Evolutionary conservation across 2,113 vertebrate species (phyloP).

Genomic region (Amia ocellicauda): DNA sequence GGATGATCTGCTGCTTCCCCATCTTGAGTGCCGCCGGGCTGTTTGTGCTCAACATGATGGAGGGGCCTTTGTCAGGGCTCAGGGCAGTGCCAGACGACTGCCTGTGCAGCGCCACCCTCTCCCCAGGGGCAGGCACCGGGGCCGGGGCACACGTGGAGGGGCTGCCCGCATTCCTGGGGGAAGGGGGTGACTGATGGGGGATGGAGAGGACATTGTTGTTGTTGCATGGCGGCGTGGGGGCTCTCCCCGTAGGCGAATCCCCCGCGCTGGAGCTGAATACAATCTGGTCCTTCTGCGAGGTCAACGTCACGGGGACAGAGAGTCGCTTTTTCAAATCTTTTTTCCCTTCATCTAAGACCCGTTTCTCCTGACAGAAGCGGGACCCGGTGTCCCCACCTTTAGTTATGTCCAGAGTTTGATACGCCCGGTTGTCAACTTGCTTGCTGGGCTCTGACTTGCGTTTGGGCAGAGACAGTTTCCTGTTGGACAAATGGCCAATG

Average conservation of each 20-base stretch:
- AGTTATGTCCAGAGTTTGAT: conserved; percentile 17
- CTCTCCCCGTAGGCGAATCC: not conserved
- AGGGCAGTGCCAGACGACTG: conserved; percentile 25
- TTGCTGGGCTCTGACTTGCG: conserved; percentile 49
- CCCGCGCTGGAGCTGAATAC: conserved; percentile 31
- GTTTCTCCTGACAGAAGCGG: conserved; percentile 33
- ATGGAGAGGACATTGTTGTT: conserved; percentile 36
- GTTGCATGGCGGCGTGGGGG: conserved; percentile 40
- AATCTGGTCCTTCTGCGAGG: conserved; percentile 51
- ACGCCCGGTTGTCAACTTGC: conserved; percentile 46
- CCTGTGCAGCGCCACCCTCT: conserved; percentile 30
- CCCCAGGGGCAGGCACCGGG: conserved; percentile 45
- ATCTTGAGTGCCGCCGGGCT: conserved; percentile 77
- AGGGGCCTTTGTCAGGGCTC: conserved; percentile 37
- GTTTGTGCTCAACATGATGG: conserved; percentile 78
- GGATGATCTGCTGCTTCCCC: conserved; percentile 89
- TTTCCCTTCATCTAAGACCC: conserved; percentile 10
- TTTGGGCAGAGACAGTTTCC: conserved; percentile 50
- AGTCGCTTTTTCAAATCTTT: conserved; percentile 30
- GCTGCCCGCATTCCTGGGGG: conserved; percentile 39
- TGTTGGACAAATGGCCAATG: conserved; percentile 53
- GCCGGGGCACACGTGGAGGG: conserved; percentile 48
- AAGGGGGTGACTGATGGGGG: conserved; percentile 43
- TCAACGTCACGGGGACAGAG: conserved; percentile 35
- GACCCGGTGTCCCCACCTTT: conserved; percentile 32